Evolutionary conservation across 2,113 vertebrate genomes (phyloP).

Genomic region (Callopanchax toddi): DNA sequence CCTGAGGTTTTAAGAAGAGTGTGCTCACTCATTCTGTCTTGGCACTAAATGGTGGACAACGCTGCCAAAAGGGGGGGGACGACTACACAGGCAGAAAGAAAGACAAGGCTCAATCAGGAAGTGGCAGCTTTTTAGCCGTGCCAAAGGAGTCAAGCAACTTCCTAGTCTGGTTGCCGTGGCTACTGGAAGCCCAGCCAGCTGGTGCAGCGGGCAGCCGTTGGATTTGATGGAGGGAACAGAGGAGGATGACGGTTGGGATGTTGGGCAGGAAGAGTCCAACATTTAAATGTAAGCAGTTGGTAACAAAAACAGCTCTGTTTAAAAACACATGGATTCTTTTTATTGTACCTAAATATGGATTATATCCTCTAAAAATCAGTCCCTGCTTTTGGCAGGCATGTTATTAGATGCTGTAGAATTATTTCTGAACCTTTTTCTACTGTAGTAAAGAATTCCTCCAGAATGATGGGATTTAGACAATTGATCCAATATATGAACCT

Average conservation of each 20-base stretch:
- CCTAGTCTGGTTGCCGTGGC: conserved; percentile 75
- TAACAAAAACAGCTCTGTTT: no score
- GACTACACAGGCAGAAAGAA: conserved; percentile 63
- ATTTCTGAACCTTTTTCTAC: not conserved
- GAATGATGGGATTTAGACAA: no score
- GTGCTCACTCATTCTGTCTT: conserved; percentile 61
- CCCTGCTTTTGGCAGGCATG: not conserved
- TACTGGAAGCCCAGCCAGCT: conserved; percentile 72
- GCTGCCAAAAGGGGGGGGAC: conserved; percentile 70
- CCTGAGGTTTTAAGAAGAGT: conserved; percentile 61
- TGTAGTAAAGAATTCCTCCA: not conserved
- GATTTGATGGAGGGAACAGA: conserved; percentile 25
- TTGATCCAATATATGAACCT: not conserved
- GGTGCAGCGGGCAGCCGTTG: conserved; percentile 61
- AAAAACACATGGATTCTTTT: no score
- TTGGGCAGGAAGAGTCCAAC: conserved; percentile 3
- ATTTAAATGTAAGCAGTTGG: conserved; percentile 59
- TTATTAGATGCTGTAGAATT: not conserved
- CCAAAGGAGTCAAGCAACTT: conserved; percentile 76
- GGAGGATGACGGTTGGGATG: conserved; percentile 55
- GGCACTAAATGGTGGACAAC: conserved; percentile 46
- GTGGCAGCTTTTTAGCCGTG: conserved; percentile 75
- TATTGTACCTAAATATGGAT: no score
- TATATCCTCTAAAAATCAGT: no score
- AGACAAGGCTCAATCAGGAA: conserved; percentile 77